Percentiles rank a stretch among this genome's conserved stretches.
These are phyloP conservation scores for Isoperla grammatica DNA, from an alignment of 2,888 invertebrate genomes.

Conservation along the genomic window DNA sequence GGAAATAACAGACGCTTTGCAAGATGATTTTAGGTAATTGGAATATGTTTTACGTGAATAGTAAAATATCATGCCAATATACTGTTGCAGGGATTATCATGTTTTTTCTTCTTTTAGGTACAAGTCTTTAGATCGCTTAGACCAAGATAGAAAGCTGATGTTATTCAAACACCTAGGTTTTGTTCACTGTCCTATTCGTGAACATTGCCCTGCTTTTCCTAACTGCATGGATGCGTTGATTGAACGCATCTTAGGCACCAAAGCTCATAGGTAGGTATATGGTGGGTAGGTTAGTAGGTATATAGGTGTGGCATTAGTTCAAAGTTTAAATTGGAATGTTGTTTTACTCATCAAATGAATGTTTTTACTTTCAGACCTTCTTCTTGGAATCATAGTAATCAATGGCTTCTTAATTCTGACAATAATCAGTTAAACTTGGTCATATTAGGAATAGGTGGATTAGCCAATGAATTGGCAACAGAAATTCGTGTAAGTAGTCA, in stretches of 20 bases:
- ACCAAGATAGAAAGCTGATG: slow-evolving; percentile 91
- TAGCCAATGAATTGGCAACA: slow-evolving; percentile 81
- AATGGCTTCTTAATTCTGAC: slow-evolving; percentile 59
- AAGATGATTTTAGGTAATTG: slow-evolving; percentile 80
- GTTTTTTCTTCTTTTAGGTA: slow-evolving; percentile 55
- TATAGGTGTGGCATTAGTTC: background rate
- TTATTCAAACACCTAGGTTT: slow-evolving; percentile 93
- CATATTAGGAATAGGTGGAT: slow-evolving; percentile 78
- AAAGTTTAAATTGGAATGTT: background rate
- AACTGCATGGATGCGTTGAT: slow-evolving; percentile 76
- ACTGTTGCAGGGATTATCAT: background rate
- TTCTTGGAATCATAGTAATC: slow-evolving; percentile 58
- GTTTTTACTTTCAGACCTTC: slow-evolving; percentile 46
- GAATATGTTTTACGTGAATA: background rate
- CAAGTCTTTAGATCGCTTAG: slow-evolving; percentile 87
- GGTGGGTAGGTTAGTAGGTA: background rate
- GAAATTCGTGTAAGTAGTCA: slow-evolving; percentile 60
- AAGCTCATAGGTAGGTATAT: slow-evolving; percentile 52
- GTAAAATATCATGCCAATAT: background rate
- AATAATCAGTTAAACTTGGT: slow-evolving; percentile 78
- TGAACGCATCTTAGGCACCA: slow-evolving; percentile 62
- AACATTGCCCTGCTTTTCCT: slow-evolving; percentile 87
- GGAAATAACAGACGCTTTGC: slow-evolving; percentile 84
- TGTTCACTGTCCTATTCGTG: slow-evolving; percentile 89
- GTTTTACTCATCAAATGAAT: background rate